Conservation (phyloP, 2,113 vertebrate species). For the Rynchops niger region DNA sequence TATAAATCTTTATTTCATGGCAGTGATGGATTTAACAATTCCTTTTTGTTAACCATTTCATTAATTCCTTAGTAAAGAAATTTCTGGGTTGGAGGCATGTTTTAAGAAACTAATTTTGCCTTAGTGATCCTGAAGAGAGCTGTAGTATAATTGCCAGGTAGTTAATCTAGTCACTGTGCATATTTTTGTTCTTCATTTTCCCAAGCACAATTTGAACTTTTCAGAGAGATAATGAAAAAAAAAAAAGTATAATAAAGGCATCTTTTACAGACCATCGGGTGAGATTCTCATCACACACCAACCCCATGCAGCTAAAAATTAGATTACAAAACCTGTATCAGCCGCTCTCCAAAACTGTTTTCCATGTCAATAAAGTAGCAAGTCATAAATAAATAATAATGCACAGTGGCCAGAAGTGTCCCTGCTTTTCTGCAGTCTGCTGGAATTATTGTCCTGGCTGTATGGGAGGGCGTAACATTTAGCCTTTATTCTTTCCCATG, state of each 20-base stretch:
- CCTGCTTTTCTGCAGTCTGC: background rate
- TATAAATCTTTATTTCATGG: background rate
- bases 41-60: background rate
- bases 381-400: background rate
- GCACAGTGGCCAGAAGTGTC: background rate
- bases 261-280: background rate
- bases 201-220: background rate
- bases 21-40: background rate
- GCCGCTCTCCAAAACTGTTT: background rate
- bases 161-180: slow-evolving; percentile 6
- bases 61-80: slow-evolving; percentile 12
- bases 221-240: background rate
- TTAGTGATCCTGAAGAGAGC: background rate
- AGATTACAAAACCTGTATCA: background rate
- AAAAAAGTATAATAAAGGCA: background rate
- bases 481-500: background rate
- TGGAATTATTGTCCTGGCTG: background rate
- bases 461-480: fast-evolving
- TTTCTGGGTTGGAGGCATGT: background rate
- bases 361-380: background rate
- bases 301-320: background rate
- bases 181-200: slow-evolving; percentile 26
- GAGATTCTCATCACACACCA: background rate
- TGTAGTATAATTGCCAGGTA: background rate
- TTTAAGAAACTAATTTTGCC: slow-evolving; percentile 19